phyloP scores from a whole-genome alignment of 2,797 vertebrate species.

The Bradypus variegatus region DNA sequence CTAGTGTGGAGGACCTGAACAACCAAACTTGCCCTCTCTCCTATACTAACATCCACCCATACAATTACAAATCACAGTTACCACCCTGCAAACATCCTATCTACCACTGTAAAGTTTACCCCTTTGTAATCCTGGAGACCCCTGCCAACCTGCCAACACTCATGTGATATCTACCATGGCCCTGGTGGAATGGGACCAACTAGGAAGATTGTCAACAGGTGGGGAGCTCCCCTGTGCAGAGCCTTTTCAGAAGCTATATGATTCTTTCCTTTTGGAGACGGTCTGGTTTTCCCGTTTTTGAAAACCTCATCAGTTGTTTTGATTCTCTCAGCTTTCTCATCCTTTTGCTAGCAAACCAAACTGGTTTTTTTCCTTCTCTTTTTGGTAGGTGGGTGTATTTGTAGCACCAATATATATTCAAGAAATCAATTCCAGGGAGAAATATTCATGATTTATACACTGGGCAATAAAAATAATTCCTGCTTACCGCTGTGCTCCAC shows the following conservation, averaged over 20 bases:
- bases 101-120: not conserved
- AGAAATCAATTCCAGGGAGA: constrained; percentile 7
- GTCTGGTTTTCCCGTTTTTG: not conserved
- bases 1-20: not conserved
- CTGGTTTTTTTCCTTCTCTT: not conserved
- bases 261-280: not conserved
- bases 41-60: not conserved
- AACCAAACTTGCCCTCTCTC: not conserved
- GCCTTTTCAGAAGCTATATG: not conserved
- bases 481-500: not conserved
- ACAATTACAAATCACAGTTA: not conserved
- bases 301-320: constrained; percentile 12
- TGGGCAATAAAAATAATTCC: constrained; percentile 28
- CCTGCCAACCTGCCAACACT: not conserved
- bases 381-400: not conserved
- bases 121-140: not conserved
- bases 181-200: not conserved
- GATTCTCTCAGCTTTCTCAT: not conserved
- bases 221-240: not conserved
- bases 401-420: constrained; percentile 13
- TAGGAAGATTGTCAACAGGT: not conserved
- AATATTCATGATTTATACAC: not conserved
- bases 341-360: constrained; percentile 17
- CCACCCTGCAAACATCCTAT: not conserved
- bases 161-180: not conserved